phyloP scores from a whole-genome alignment of 2,113 vertebrate species.

The Nestor notabilis region DNA sequence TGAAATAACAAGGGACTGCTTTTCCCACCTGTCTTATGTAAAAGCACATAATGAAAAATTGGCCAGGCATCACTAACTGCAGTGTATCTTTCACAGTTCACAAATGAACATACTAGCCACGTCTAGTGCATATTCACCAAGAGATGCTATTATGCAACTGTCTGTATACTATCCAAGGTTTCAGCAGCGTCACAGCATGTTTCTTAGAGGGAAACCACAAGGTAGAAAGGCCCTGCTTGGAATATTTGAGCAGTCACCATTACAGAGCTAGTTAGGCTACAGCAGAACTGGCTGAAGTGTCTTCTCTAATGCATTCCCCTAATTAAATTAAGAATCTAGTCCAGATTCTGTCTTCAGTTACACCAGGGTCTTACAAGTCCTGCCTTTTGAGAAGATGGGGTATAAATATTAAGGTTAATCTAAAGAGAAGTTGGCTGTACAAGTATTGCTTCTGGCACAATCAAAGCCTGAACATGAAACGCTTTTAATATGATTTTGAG shows the following conservation, averaged over 20 bases:
- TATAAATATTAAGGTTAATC: neutral
- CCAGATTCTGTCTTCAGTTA: neutral
- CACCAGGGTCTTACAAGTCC: neutral
- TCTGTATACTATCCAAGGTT: neutral
- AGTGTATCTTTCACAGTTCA: neutral
- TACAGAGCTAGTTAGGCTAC: neutral
- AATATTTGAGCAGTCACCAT: neutral
- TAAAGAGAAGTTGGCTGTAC: neutral
- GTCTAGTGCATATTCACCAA: neutral
- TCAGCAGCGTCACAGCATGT: neutral
- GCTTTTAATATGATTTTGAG: neutral
- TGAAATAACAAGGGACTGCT: neutral
- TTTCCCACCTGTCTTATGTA: neutral
- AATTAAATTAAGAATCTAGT: neutral
- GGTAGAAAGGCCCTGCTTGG: neutral
- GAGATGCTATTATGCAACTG: neutral
- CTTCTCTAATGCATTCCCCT: neutral
- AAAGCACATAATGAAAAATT: neutral
- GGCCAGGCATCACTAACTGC: neutral
- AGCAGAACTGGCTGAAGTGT: neutral
- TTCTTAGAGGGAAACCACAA: neutral
- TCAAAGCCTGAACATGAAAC: neutral
- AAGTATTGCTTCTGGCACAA: neutral
- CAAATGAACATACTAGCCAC: neutral
- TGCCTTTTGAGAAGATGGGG: neutral